Base-by-base conservation (phyloP, 1,140 invertebrate genomes). In the Sweltsa coloradensis region DNA sequence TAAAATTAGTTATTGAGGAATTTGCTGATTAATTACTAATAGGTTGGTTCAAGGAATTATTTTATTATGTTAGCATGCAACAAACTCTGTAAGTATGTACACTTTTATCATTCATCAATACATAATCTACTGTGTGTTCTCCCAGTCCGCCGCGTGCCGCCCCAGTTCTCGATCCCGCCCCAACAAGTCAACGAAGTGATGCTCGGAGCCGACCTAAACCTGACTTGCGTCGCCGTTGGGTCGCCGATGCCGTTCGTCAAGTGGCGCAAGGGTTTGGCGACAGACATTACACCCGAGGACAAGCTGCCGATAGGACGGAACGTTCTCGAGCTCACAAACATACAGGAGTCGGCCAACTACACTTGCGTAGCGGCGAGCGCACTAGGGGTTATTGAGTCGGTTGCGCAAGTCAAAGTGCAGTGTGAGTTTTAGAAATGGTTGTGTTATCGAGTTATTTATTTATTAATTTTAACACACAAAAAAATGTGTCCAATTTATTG, bases 171-270 rank as follows among this genome's bases (percentile, higher is more conserved):
- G 3, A 87, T 89, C 34, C 86, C 84, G 31, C 91, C 93, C 14
- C 81, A 88, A 22, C 60, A 76, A 7, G 62, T 83, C 18, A 84
- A 78, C 42, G 89, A 95, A 62, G 91, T 98, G 22, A 89, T 88
- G 79, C 70, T 92, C 13, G 91, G 91, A 5, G 81, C 81, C 0
- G 83, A 83, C 57, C 68, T 97, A 37, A 97, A 95, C 63, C 69
- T 99, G 37, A 94, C 91, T 31, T 98, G 96, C 63, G 90, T 97
- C 11, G 96, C 94, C 13, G 83, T 90, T 5, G 95, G 96, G 0
- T 90, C 94, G 0, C 96, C 96, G 0, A 96, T 97, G 91, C 96
- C 96, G 0, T 84, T 79, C 56, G 92, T 99, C 39, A 94, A 90
- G 66, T 99, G 93, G 93, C 78, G 85, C 47, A 87, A 89, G 67